Evolutionary conservation across 2,797 vertebrate genomes (phyloP), one percentile per base, ranked within the genome.

Genomic region (Brachyalestes nurse): DNA sequence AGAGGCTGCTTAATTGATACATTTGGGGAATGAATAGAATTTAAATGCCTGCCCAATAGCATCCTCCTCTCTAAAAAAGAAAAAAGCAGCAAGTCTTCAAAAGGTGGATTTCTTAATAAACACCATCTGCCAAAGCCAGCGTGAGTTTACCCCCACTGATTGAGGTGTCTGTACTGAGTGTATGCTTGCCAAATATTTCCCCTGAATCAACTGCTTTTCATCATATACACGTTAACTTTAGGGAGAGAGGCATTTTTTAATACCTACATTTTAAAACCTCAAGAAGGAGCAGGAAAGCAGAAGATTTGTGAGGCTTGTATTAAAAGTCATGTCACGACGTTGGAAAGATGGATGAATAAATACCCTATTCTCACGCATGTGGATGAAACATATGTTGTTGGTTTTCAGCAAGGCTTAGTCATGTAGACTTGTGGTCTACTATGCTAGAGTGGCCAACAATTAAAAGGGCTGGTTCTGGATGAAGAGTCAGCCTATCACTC

Each of bases 61-160:
- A 49, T 58, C 34, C 73, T 78, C 60, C 51, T 53, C 5, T 40
- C 47, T 71, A 67, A 85, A 85, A 45, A 45, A 45, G 45, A 51
- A 14, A 51, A 81, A 78, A 58, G 34, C 17, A 49, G 25, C 16
- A 45, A 77, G 55, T 71, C 61, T 85, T 84, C 9, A 73, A 76
- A 88, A 89, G 78, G 80, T 88, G 85, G 80, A 90, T 81, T 80
- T 90, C 88, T 90, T 89, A 83, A 92, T 90, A 91, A 93, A 88
- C 88, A 91, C 95, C 95, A 96, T 95, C 93, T 96, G 96, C 89
- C 85, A 81, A 84, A 91, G 89, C 86, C 92, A 87, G 87, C 90
- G 75, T 90, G 92, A 89, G 88, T 86, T 90, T 90, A 82, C 90
- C 88, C 92, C 86, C 86, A 89, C 89, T 89, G 88, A 72, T 88